phyloP scores from a whole-genome alignment of 2,113 vertebrate species.

The Xenus cinereus region DNA sequence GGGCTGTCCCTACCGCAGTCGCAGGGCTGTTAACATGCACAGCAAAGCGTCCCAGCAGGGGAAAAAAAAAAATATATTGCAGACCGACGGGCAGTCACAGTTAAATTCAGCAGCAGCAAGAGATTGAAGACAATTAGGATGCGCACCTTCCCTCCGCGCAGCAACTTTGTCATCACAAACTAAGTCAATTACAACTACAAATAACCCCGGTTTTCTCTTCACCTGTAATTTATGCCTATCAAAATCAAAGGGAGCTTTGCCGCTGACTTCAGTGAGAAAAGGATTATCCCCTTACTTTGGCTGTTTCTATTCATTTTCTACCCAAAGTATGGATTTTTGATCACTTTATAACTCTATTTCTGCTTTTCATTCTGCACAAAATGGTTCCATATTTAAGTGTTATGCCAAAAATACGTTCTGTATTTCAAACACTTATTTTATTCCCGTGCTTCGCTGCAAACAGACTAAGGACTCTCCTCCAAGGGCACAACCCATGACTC shows the following conservation, averaged over 20 bases:
- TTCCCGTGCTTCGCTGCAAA: neutral
- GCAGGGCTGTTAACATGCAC: neutral
- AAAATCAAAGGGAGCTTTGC: neutral
- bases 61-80: neutral
- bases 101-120: neutral
- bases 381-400: accelerated
- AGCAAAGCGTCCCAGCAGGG: neutral
- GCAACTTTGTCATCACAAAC: neutral
- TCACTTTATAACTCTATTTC: neutral
- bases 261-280: neutral
- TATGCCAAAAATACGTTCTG: accelerated
- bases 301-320: neutral
- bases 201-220: neutral
- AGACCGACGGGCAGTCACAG: neutral
- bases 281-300: neutral
- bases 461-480: neutral
- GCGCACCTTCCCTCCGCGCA: neutral
- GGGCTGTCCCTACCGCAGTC: neutral
- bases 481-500: neutral
- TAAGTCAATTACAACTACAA: neutral
- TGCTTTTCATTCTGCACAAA: neutral
- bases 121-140: neutral
- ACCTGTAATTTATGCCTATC: neutral
- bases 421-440: neutral
- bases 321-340: neutral